Percentiles rank a stretch among this genome's conserved stretches.
Evolutionary conservation across 2,797 vertebrate species (phyloP).

Genomic region (Muscicapa comitata): DNA sequence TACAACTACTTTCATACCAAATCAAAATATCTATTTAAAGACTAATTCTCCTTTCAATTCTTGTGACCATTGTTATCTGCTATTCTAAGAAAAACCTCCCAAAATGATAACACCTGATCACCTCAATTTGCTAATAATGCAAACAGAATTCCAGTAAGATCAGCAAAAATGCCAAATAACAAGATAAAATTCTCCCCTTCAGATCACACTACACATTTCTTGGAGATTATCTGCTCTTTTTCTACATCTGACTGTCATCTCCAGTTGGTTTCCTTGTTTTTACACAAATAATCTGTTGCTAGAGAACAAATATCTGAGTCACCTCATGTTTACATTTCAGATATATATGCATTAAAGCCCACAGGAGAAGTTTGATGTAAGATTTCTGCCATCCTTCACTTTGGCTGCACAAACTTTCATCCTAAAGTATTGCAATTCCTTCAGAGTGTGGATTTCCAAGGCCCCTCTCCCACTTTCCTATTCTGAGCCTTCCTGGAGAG

Average conservation of each 20-base stretch:
- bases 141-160: not conserved
- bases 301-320: not conserved
- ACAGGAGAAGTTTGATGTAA: not conserved
- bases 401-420: not conserved
- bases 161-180: not conserved
- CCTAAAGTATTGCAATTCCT: not conserved
- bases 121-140: not conserved
- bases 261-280: not conserved
- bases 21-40: not conserved
- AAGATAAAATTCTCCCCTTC: not conserved
- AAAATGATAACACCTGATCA: not conserved
- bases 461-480: not conserved
- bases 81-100: not conserved
- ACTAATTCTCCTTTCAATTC: not conserved
- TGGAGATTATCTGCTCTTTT: not conserved
- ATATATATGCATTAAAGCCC: not conserved
- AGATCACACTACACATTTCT: not conserved
- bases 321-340: not conserved
- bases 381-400: not conserved
- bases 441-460: not conserved
- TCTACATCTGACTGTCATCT: not conserved
- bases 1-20: not conserved
- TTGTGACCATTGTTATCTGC: not conserved
- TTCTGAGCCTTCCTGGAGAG: not conserved
- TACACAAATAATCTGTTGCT: not conserved